Evolutionary conservation across 2,888 invertebrate genomes (phyloP).

Genomic region (Rotaria magnacalcarata): DNA sequence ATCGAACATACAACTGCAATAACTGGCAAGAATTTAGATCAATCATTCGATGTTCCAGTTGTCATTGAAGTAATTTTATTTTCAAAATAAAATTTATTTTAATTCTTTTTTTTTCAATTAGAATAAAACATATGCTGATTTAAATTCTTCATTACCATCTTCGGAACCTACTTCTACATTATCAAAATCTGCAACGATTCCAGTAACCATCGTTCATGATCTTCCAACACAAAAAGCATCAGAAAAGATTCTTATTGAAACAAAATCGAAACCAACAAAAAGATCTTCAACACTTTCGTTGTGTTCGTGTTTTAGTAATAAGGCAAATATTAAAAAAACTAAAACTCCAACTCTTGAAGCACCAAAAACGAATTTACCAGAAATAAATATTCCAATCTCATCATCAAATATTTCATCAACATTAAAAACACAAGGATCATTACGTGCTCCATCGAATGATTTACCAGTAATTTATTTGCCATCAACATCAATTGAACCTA

Average conservation of each 20-base stretch:
- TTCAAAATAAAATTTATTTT: neutral
- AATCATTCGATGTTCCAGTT: too few species aligned
- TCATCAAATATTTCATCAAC: neutral
- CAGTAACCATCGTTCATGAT: neutral
- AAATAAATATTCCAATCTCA: neutral
- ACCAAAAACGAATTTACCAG: neutral
- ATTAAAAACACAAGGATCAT: neutral
- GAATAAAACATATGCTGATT: neutral
- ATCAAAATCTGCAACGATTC: neutral
- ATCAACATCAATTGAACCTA: neutral
- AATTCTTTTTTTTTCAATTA: neutral
- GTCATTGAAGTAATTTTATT: too few species aligned
- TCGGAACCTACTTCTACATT: neutral
- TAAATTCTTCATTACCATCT: neutral
- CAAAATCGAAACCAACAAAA: neutral
- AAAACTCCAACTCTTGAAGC: neutral
- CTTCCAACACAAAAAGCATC: neutral
- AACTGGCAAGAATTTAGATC: neutral
- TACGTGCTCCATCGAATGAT: neutral
- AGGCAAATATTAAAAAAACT: neutral
- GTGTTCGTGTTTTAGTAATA: slow-evolving; percentile 6
- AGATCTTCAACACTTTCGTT: neutral
- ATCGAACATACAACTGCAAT: neutral
- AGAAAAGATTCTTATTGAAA: neutral
- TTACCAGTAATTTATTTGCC: neutral